Conservation (phyloP, 2,888 invertebrate genomes). For the Pheosia gnoma region DNA sequence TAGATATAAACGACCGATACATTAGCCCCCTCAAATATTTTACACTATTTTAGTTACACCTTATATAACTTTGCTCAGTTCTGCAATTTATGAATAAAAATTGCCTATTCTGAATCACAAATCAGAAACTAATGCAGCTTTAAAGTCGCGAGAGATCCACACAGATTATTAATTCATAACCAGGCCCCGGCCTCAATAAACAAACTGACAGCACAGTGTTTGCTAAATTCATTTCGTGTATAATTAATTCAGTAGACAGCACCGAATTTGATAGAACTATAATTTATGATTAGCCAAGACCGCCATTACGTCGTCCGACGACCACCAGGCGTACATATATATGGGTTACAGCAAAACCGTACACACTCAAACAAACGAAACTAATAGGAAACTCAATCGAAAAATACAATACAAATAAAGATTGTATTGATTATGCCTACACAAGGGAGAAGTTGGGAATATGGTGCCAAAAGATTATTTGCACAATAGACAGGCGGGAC, state of each 20-base stretch:
- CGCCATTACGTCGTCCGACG: no score
- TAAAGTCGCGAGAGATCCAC: slow-evolving; percentile 14
- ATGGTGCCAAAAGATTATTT: background rate
- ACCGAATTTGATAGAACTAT: slow-evolving; percentile 5
- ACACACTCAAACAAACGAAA: background rate
- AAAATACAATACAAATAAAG: slow-evolving; percentile 8
- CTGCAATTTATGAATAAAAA: background rate
- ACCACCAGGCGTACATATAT: no score
- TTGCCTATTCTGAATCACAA: slow-evolving; percentile 16
- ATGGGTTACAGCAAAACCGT: no score
- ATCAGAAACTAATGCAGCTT: slow-evolving; percentile 24
- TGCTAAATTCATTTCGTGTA: background rate
- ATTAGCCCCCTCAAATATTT: no score
- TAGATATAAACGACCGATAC: no score
- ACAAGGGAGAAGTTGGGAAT: background rate
- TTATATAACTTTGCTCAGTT: background rate
- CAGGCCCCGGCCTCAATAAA: slow-evolving; percentile 13
- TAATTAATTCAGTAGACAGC: slow-evolving; percentile 2
- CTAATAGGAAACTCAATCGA: slow-evolving; percentile 4
- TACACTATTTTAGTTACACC: no score
- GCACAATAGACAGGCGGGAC: background rate
- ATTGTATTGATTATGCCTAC: slow-evolving; percentile 5
- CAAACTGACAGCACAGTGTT: background rate
- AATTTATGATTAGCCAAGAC: background rate
- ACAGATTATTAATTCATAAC: slow-evolving; percentile 24